A percentile compares a stretch with the other conserved stretches of the same genome.
Conservation (phyloP, 1,140 invertebrate genomes). For the Drosophila auraria region DNA sequence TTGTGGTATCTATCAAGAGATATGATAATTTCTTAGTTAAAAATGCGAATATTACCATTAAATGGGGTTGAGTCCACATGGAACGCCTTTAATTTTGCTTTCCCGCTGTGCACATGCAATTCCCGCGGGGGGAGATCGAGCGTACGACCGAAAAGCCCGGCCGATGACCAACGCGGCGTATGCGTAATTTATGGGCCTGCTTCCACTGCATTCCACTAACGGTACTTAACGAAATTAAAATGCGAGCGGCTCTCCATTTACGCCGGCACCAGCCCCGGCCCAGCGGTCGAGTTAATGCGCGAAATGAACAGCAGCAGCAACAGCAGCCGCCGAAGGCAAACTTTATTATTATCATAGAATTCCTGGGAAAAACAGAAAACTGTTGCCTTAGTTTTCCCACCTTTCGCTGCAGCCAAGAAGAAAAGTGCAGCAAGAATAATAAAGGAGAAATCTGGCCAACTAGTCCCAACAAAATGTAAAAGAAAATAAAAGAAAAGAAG, state of each 20-base stretch:
- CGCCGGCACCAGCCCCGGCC: background rate
- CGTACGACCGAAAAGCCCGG: background rate
- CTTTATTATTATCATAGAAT: slow-evolving; percentile 49
- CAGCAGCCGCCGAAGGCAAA: slow-evolving; percentile 12
- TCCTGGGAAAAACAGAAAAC: slow-evolving; percentile 29
- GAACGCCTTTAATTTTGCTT: background rate
- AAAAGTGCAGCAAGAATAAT: slow-evolving; percentile 6
- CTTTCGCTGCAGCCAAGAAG: slow-evolving; percentile 3
- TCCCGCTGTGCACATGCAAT: slow-evolving; percentile 21
- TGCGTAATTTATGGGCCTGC: slow-evolving; percentile 54
- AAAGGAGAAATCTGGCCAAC: slow-evolving; percentile 14
- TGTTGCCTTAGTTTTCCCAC: slow-evolving; percentile 11
- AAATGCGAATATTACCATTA: no score
- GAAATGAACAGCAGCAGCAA: slow-evolving; percentile 22
- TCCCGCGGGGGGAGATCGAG: slow-evolving; percentile 2
- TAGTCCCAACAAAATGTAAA: slow-evolving; percentile 21
- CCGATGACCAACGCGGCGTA: slow-evolving; percentile 27
- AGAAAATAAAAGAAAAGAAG: slow-evolving; percentile 8
- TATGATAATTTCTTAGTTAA: no score
- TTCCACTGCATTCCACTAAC: slow-evolving; percentile 34
- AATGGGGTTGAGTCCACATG: background rate
- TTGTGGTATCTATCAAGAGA: no score
- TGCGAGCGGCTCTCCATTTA: slow-evolving; percentile 5
- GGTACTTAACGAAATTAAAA: slow-evolving; percentile 71
- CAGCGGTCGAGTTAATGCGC: slow-evolving; percentile 42